phyloP scores from a whole-genome alignment of 2,888 invertebrate genomes.

The Mythimna impura region DNA sequence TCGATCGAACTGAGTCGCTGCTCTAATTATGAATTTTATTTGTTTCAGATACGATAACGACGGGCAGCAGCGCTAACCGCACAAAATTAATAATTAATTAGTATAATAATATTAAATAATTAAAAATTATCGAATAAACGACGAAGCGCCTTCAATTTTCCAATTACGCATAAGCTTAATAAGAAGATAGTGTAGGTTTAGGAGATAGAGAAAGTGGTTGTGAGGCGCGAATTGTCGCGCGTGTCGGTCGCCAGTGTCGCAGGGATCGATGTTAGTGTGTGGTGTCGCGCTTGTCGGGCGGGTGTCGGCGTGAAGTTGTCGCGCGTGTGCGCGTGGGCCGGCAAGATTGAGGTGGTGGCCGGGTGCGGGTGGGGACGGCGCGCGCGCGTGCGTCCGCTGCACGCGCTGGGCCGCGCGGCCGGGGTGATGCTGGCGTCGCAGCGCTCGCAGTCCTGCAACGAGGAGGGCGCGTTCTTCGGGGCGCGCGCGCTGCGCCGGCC shows the following conservation, averaged over 20 bases:
- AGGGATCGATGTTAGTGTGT: conserved; percentile 67
- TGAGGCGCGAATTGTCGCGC: conserved; percentile 60
- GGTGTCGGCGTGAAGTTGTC: conserved; percentile 66
- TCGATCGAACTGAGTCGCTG: conserved; percentile 66
- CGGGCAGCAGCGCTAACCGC: conserved; percentile 74
- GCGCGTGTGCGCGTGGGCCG: conserved; percentile 73
- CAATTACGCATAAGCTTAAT: conserved; percentile 78
- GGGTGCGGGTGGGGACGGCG: conserved; percentile 89
- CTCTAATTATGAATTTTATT: conserved; percentile 76
- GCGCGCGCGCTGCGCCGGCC: conserved; percentile 90
- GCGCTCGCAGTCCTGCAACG: conserved; percentile 90
- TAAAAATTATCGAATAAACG: conserved; percentile 76
- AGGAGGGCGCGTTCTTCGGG: conserved; percentile 90
- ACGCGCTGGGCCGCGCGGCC: conserved; percentile 86
- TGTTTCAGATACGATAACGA: conserved; percentile 83
- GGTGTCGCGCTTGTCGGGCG: conserved; percentile 53
- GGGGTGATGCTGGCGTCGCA: conserved; percentile 88
- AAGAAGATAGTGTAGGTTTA: conserved; percentile 71
- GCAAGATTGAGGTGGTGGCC: conserved; percentile 89
- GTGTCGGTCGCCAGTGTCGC: conserved; percentile 45
- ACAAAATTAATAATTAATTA: conserved; percentile 71
- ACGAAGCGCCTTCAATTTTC: conserved; percentile 87
- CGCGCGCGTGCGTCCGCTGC: conserved; percentile 89
- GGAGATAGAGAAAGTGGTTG: conserved; percentile 69
- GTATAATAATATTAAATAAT: conserved; percentile 62